Evolutionary conservation across 2,888 invertebrate species (phyloP).

Genomic region (Platycheirus rosarum): DNA sequence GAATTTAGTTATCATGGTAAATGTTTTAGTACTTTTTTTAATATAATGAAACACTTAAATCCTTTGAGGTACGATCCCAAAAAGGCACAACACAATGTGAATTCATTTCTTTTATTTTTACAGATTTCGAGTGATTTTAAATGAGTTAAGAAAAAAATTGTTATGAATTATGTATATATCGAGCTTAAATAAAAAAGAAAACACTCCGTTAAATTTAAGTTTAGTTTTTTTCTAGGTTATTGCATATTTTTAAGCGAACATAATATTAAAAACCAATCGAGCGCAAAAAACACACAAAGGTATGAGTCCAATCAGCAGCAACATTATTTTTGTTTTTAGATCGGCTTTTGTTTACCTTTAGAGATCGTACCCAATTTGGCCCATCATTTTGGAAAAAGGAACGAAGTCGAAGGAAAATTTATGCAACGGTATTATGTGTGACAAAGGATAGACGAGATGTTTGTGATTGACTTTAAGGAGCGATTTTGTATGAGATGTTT

Average conservation of each 20-base stretch:
- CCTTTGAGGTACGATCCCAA: slow-evolving; percentile 83
- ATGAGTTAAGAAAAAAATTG: slow-evolving; percentile 41
- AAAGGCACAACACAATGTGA: slow-evolving; percentile 78
- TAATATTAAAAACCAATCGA: slow-evolving; percentile 31
- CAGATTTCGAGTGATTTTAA: slow-evolving; percentile 55
- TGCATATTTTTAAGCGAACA: slow-evolving; percentile 17
- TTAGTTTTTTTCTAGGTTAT: slow-evolving; percentile 42
- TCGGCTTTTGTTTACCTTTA: slow-evolving; percentile 80
- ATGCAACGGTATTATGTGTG: slow-evolving; percentile 66
- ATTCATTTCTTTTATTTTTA: slow-evolving; percentile 26
- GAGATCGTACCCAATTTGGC: slow-evolving; percentile 82
- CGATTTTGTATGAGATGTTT: slow-evolving; percentile 19
- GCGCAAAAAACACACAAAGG: slow-evolving; percentile 70
- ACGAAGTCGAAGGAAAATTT: slow-evolving; percentile 56
- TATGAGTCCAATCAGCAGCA: slow-evolving; percentile 46
- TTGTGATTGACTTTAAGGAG: slow-evolving; percentile 40
- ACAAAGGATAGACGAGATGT: slow-evolving; percentile 57
- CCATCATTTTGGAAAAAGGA: slow-evolving; percentile 60
- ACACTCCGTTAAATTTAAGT: slow-evolving; percentile 38
- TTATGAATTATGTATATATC: too few species aligned
- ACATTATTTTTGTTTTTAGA: slow-evolving; percentile 42
- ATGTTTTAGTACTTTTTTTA: slow-evolving; percentile 59
- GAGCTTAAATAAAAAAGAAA: slow-evolving; percentile 40
- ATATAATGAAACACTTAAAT: slow-evolving; percentile 65
- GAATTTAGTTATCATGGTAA: slow-evolving; percentile 32